Evolutionary conservation across 2,113 vertebrate genomes (phyloP), one percentile per base, ranked within the genome.

Genomic region (Motacilla tschutschensis): DNA sequence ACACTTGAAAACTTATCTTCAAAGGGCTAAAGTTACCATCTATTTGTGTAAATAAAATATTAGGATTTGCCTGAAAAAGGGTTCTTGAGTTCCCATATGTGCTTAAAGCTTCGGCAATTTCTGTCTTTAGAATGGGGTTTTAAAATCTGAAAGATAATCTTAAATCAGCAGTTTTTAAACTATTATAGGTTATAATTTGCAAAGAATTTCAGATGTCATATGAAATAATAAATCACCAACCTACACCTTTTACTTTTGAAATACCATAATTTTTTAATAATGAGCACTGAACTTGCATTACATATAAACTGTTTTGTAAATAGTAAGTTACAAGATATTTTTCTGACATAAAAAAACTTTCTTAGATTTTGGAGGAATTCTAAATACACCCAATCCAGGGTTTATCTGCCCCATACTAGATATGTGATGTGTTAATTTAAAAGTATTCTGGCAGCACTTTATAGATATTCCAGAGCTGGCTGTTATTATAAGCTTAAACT

Each of bases 1-100:
- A 87, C 92, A 60, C 88, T 87, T 91, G 72, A 73, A 74, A 79
- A 67, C 35, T 90, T 93, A 90, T 90, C 86, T 93, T 90, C 87
- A 88, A 50, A 87, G 69, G 78, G 26, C 6, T 64, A 78, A 41
- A 54, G n/a, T 85, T 91, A 53, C 86, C 19, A 17, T 70, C 64
- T 75, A 51, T 72, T 57, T 71, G 41, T 75, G 22, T 54, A 70
- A 90, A 76, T 81, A 70, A 59, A 82, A 91, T 73, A 16, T 6
- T 8, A 31, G 28, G 25, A 25, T 84, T 91, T 90, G 60, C 35
- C 29, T 46, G 44, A 73, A 64, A 65, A 79, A 74, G 57, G 57
- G 25, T 44, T 66, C 21, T 70, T 73, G 41, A 74, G 10, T 64
- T 82, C 26, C 55, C 5, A 1, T 38, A 7, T 31, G 14, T 59